A percentile compares a stretch with the other conserved stretches of the same genome.
Conservation (phyloP, 2,888 invertebrate species). For the Ommatoiulus sabulosus region DNA sequence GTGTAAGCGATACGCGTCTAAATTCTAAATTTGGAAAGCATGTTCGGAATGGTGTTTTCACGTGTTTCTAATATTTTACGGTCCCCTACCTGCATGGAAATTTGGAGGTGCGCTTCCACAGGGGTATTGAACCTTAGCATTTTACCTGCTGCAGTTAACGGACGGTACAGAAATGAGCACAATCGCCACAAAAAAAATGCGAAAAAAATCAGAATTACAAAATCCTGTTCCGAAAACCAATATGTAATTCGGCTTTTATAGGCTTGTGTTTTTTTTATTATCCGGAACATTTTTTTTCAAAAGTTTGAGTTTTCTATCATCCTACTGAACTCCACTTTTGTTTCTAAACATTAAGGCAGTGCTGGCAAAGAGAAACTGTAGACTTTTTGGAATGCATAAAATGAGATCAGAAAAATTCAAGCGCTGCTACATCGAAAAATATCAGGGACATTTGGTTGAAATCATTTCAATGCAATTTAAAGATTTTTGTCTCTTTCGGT, state of each 20-base stretch:
- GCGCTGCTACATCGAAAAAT: too few species aligned
- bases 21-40: constrained; percentile 1
- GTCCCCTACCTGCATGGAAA: background rate
- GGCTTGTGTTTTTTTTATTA: too few species aligned
- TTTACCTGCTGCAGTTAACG: constrained; percentile 14
- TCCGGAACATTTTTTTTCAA: too few species aligned
- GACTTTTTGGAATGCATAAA: too few species aligned
- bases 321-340: too few species aligned
- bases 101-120: background rate
- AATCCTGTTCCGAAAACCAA: background rate
- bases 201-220: background rate
- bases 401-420: too few species aligned
- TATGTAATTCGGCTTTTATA: background rate
- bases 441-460: too few species aligned
- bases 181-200: background rate
- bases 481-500: too few species aligned
- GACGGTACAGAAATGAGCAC: constrained; percentile 5
- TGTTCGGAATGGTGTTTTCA: background rate
- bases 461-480: too few species aligned
- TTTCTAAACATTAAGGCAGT: too few species aligned
- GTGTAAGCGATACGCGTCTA: background rate
- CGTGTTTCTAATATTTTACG: background rate
- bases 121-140: background rate
- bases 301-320: too few species aligned
- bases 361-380: too few species aligned